Evolutionary conservation across 2,797 vertebrate genomes (phyloP), one percentile per base, ranked within the genome.

Genomic region (Esox masquinongy): DNA sequence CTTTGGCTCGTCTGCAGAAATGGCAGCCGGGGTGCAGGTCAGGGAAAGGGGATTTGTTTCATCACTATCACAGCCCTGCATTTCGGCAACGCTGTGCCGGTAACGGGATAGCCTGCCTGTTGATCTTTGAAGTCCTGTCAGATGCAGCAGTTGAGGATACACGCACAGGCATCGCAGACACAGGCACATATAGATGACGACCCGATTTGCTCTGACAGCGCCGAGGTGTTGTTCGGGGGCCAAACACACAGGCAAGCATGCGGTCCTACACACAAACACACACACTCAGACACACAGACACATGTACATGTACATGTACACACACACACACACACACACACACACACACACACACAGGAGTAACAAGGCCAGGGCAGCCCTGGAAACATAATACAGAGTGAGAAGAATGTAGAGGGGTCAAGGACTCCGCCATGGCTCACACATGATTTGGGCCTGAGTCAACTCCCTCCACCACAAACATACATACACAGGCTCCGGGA

Each of bases 351-450:
- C 26, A 68, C 43, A 50, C 22, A 11, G 1, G 29, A 31, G 29
- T 19, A 68, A 47, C 68, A 43, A 47, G 61, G 68, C 43, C 50
- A 68, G 31, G 66, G 29, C 29, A 34, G 66, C 16, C 66, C 31
- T 69, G 43, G 43, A 49, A 26, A 49, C 12, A 15, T 74, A 67
- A 70, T 2, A 70, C 79, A 72, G 82, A 81, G 80, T 83, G 80
- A 75, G 80, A 74, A 74, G 70, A 73, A 82, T 82, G 67, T 68
- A 34, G 31, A 5, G 74, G 29, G 75, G 80, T 86, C 79, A 81
- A 61, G 79, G 84, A 53, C 80, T 82, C 0, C 1, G 72, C 39
- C 50, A 34, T 17, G 68, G 53, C 68, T 26, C 78, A 74, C 47
- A 72, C 63, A 76, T 79, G 80, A 74, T 80, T 70, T 67, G 81